Base-by-base conservation (phyloP, 2,888 invertebrate species). In the Vannuccia rotundouncinata region DNA sequence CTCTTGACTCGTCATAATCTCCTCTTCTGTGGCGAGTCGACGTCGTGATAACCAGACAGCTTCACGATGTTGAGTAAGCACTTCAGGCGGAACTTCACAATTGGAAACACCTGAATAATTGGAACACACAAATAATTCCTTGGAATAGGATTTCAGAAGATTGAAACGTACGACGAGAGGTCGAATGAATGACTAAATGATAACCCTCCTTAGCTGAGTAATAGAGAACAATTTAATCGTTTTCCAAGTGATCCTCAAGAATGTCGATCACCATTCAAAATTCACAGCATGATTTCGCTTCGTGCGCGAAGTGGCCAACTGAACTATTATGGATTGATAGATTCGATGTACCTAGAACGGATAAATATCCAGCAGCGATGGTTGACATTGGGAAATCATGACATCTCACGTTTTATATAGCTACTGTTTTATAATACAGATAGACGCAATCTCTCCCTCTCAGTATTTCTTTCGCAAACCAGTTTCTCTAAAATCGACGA, bases 21-120 rank as follows among this genome's bases (percentile, higher is more conserved):
- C 66, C 66, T 66, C 66, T 66, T 66, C 66, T 22, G 66, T 66
- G 2, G 66, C 66, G 22, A 66, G 66, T 13, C 66, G 66, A 22
- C 66, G 5, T 5, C 66, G 66, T 66, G 66, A 66, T 2, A 66
- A 27, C 66, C 66, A 66, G 25, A 66, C 22, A 22, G 66, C 66
- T 27, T 66, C 66, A 22, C 25, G 13, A 27, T 66, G 66, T 13
- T 5, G 22, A 2, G 66, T 13, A 27, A 66, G 2, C 2, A 66
- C 66, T 22, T 66, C 22, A 22, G 66, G 66, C 25, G 66, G 66
- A 66, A 66, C 66, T 22, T 5, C 66, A 5, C 66, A 66, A 66
- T 5, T 2, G 5, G 2, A 5, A 22, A 66, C 22, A 22, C 66
- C 66, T 66, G 22, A 45, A 45, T 45, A 45, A 45, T 5, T 45